These are phyloP conservation scores for Aphidius ervi DNA, from an alignment of 1,140 invertebrate species.

Conservation along the genomic window DNA sequence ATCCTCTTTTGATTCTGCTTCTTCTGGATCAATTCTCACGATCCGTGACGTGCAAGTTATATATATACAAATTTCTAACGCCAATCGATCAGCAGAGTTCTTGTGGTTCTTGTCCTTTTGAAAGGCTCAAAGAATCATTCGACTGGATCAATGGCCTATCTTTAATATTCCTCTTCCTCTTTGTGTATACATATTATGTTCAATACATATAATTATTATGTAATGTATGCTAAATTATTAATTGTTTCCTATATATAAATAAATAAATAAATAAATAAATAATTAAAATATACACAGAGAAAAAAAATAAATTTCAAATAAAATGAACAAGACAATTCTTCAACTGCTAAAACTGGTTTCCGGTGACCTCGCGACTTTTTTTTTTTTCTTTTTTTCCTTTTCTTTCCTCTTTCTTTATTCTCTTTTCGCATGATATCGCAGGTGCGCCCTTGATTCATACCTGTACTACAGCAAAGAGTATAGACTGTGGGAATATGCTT, in stretches of 20 bases:
- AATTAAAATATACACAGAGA: neutral
- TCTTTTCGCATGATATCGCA: constrained; percentile 10
- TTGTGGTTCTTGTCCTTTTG: neutral
- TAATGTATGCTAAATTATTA: too few relatives aligned
- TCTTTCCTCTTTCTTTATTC: constrained; percentile 6
- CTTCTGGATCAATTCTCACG: constrained; percentile 22
- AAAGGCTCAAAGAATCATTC: neutral
- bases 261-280: neutral
- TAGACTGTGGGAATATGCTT: constrained; percentile 14
- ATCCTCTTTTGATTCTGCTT: constrained; percentile 25
- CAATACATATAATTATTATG: too few relatives aligned
- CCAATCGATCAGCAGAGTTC: constrained; percentile 4
- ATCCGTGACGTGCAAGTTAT: constrained; percentile 11
- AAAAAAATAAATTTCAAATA: constrained; percentile 4
- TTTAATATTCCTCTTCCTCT: neutral
- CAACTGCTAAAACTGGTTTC: constrained; percentile 26
- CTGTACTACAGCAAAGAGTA: neutral
- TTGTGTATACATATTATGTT: too few relatives aligned
- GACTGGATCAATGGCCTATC: constrained; percentile 12
- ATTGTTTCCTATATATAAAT: neutral
- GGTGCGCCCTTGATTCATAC: constrained; percentile 19
- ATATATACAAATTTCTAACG: too few relatives aligned
- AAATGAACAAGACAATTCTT: constrained; percentile 15
- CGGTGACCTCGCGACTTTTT: constrained; percentile 23
- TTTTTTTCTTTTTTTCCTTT: constrained; percentile 19